Percentiles rank a stretch among this genome's conserved stretches.
phyloP scores from a whole-genome alignment of 2,797 vertebrate genomes.

The Dryobates pubescens region DNA sequence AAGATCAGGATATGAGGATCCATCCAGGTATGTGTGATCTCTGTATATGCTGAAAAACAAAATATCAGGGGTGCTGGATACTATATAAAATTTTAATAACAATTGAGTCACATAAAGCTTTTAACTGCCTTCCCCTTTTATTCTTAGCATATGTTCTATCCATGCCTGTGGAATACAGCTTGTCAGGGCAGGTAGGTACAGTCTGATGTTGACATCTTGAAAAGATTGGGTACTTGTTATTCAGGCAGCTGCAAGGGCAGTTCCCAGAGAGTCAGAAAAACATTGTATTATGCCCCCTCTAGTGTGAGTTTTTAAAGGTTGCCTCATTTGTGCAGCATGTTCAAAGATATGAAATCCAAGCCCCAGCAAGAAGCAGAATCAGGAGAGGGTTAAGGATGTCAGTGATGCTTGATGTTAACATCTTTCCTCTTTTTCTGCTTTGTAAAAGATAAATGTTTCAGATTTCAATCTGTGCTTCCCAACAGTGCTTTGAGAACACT shows the following conservation, averaged over 20 bases:
- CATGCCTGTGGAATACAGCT: not conserved
- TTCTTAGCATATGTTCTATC: not conserved
- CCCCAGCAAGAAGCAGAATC: not conserved
- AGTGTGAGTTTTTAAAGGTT: not conserved
- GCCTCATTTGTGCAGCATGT: not conserved
- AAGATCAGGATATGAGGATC: not conserved
- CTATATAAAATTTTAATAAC: not conserved
- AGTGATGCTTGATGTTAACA: conserved; percentile 67
- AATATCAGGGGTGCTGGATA: not conserved
- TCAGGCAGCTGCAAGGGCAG: conserved; percentile 1
- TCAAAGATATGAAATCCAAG: not conserved
- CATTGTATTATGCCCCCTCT: not conserved
- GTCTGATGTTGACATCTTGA: conserved; percentile 12
- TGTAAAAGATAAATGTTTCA: conserved; percentile 80
- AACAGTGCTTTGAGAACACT: conserved; percentile 81
- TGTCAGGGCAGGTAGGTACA: not conserved
- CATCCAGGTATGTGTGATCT: not conserved
- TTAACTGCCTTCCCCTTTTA: not conserved
- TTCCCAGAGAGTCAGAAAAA: not conserved
- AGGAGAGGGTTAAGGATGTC: conserved; percentile 74
- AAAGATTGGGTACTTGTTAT: not conserved
- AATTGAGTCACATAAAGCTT: not conserved
- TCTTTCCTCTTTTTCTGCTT: conserved; percentile 73
- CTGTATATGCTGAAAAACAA: not conserved
- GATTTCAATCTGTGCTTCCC: conserved; percentile 83